Evolutionary conservation across 2,888 invertebrate genomes (phyloP), one percentile per base, ranked within the genome.

Genomic region (Clanis bilineata): DNA sequence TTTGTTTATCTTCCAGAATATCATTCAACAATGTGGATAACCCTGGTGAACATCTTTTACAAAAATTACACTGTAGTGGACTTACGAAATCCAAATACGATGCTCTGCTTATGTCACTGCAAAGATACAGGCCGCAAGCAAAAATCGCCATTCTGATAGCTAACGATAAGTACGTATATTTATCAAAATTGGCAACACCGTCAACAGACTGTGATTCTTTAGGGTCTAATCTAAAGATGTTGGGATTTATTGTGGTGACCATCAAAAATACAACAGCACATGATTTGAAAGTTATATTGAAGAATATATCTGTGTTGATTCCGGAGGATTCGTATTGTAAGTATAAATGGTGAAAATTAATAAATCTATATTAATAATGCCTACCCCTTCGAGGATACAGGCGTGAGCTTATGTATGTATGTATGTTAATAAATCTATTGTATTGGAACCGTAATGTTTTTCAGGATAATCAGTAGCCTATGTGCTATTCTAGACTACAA

Each of bases 101-200:
- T 59, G 64, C 80, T 32, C 72, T 83, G 38, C 15, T 88, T 0
- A 59, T 68, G 0, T 71, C 75, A 18, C 78, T 81, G 3, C 57
- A 70, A 0, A 73, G 73, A 57, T 88, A 87, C 64, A 80, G 71
- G 58, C 91, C 90, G 0, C 71, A 78, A 41, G 67, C 85, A 1
- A 93, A 93, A 78, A 74, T 93, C 18, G 93, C 93, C 0, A 81
- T 93, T 58, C 72, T 93, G 0, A 83, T 93, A 58, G 91, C 86
- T 0, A 93, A 93, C 64, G 84, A 90, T 32, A 85, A 82, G 68
- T 93, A 93, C 62, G 66, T 67, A 25, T 64, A 87, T 67, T 79
- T 92, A 62, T 77, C 89, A 0, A 86, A 88, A 59, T 63, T 93
- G 32, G 84, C 81, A 0, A 91, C 93, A 45, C 93, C 93, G 0